Base-by-base conservation (phyloP, 1,140 invertebrate genomes). In the Drosophila athabasca region DNA sequence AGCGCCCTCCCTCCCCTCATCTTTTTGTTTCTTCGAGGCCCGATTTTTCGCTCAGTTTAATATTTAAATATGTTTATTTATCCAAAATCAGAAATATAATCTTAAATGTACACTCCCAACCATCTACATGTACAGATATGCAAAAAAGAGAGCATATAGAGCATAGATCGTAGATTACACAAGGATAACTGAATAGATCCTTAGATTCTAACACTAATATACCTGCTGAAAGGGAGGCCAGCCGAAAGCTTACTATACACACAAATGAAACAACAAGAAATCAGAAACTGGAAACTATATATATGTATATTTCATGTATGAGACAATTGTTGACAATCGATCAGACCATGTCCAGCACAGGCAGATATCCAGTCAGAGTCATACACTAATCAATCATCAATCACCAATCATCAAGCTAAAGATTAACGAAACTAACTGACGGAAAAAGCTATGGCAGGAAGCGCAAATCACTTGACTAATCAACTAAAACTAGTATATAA, bases 401-500 rank as follows among this genome's bases (percentile, higher is more conserved):
- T 72, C 48, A 67, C 51, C 26, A 11, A 43, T 61, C 48, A 57
- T 13, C n/a, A 48, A 61, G 41, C 31, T 43, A 39, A 48, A n/a
- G 44, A 83, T 46, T 79, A 84, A 79, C 61, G 72, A 52, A 22
- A 77, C 64, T 69, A 60, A 64, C 57, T 46, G 19, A 50, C 50
- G 3, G 45, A 50, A n/a, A 45, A 2, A 13, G 22, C 17, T 29
- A 48, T 43, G 57, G 55, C 67, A 44, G 51, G 48, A 51, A 22
- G 35, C 43, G 44, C 39, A 69, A 68, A n/a, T 44, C 29, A 79
- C 79, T 80, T 73, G 84, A 89, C 84, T 89, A 89, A 87, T 48
- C 64, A 67, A 88, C 84, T 89, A 80, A 83, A 77, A 69, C 67
- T 80, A 80, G 54, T 13, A 9, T 35, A 35, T 84, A 84, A 88